A percentile compares a stretch with the other conserved stretches of the same genome.
Conservation (phyloP, 2,888 invertebrate genomes). For the Amiota mariae region DNA sequence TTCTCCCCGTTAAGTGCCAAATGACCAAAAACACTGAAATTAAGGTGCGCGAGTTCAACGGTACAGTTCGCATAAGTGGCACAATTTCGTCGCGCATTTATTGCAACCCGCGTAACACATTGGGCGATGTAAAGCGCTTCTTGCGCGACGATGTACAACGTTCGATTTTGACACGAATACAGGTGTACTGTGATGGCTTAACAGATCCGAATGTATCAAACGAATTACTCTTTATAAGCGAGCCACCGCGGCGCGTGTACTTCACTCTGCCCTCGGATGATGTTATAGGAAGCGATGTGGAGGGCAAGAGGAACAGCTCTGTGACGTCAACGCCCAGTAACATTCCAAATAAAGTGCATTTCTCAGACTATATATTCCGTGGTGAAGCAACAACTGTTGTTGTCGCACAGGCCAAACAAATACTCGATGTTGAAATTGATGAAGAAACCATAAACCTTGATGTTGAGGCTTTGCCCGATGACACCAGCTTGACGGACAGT, state of each 20-base stretch:
- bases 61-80: slow-evolving; percentile 68
- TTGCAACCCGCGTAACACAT: slow-evolving; percentile 83
- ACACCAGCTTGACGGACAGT: slow-evolving; percentile 71
- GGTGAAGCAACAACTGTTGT: slow-evolving; percentile 91
- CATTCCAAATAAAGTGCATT: slow-evolving; percentile 75
- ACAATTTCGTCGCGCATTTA: slow-evolving; percentile 79
- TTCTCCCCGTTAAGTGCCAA: slow-evolving; percentile 81
- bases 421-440: slow-evolving; percentile 84
- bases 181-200: slow-evolving; percentile 94
- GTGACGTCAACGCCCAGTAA: neutral
- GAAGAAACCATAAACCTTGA: slow-evolving; percentile 82
- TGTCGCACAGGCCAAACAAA: slow-evolving; percentile 84
- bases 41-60: slow-evolving; percentile 65
- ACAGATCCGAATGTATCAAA: slow-evolving; percentile 74
- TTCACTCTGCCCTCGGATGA: slow-evolving; percentile 78
- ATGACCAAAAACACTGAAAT: slow-evolving; percentile 51
- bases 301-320: slow-evolving; percentile 54
- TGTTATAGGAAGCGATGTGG: slow-evolving; percentile 40
- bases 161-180: slow-evolving; percentile 88
- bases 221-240: slow-evolving; percentile 80
- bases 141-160: slow-evolving; percentile 89
- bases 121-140: slow-evolving; percentile 82
- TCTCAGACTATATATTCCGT: slow-evolving; percentile 93
- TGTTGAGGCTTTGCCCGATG: slow-evolving; percentile 86
- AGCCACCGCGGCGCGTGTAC: slow-evolving; percentile 90